Conservation (phyloP, 2,113 vertebrate species). For the Ctenodactylus gundi region DNA sequence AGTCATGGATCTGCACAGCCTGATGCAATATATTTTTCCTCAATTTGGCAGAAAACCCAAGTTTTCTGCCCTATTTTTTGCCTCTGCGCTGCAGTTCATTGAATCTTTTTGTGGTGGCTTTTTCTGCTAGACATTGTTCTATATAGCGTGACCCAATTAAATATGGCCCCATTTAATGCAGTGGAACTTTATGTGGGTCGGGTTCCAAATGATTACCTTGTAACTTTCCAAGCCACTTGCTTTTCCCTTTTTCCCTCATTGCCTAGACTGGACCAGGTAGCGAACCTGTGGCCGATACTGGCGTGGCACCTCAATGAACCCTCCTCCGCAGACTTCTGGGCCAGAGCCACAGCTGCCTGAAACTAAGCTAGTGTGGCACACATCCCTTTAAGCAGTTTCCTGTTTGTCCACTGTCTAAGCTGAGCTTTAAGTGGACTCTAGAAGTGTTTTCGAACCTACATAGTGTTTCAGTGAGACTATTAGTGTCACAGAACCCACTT, state of each 20-base stretch:
- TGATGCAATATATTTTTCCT: conserved; percentile 62
- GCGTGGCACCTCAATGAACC: neutral
- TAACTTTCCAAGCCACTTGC: conserved; percentile 34
- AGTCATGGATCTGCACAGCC: conserved; percentile 50
- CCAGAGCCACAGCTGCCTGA: neutral
- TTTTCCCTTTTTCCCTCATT: neutral
- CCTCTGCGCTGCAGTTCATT: conserved; percentile 50
- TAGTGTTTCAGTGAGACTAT: conserved; percentile 14
- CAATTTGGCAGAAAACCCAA: conserved; percentile 64
- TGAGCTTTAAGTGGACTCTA: conserved; percentile 34
- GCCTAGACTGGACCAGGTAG: too few species aligned
- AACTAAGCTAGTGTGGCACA: neutral
- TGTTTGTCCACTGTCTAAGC: conserved; percentile 4
- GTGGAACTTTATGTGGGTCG: neutral
- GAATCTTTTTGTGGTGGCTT: conserved; percentile 57
- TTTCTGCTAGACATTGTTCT: conserved; percentile 50
- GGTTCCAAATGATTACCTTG: conserved; percentile 40
- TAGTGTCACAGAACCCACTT: neutral
- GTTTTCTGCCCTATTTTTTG: conserved; percentile 63
- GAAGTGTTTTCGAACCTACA: conserved; percentile 20
- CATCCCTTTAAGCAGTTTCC: neutral
- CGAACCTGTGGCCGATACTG: neutral
- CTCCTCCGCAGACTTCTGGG: neutral
- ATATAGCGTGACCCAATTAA: conserved; percentile 66
- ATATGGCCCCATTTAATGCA: conserved; percentile 33